phyloP scores from a whole-genome alignment of 2,888 invertebrate species.

The Opisthograptis luteolata region DNA sequence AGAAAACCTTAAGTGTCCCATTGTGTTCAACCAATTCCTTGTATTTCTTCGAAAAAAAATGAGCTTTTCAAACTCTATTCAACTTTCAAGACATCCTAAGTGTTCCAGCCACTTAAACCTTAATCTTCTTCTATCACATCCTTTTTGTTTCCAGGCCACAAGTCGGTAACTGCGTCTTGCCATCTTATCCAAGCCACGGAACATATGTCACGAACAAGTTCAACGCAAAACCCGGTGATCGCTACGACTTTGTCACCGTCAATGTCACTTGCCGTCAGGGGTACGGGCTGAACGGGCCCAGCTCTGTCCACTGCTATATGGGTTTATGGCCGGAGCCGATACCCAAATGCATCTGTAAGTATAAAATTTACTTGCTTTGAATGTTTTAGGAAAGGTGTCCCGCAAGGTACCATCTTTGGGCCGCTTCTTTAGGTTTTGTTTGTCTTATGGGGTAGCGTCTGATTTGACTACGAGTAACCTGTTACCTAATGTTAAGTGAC shows the following conservation, averaged over 20 bases:
- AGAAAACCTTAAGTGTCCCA: too few relatives aligned
- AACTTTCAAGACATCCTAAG: too few relatives aligned
- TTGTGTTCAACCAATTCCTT: too few relatives aligned
- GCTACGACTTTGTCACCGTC: slow-evolving; percentile 44
- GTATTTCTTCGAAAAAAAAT: too few relatives aligned
- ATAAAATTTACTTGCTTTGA: background rate
- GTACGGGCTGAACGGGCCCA: slow-evolving; percentile 46
- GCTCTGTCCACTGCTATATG: slow-evolving; percentile 46
- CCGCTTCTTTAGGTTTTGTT: background rate
- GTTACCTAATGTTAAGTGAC: too few relatives aligned
- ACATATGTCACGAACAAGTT: slow-evolving; percentile 49
- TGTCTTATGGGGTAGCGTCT: background rate
- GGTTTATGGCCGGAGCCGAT: slow-evolving; percentile 51
- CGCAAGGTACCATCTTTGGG: background rate
- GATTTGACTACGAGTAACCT: too few relatives aligned
- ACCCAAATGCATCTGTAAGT: slow-evolving; percentile 47
- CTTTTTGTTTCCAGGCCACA: slow-evolving; percentile 16
- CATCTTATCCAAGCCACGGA: slow-evolving; percentile 56
- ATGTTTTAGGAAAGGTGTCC: background rate
- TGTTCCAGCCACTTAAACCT: too few relatives aligned
- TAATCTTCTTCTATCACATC: too few relatives aligned
- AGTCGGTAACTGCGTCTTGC: slow-evolving; percentile 54
- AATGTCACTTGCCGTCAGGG: slow-evolving; percentile 56
- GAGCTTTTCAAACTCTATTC: too few relatives aligned
- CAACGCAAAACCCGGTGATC: slow-evolving; percentile 49